Percentiles rank a stretch among this genome's conserved stretches.
phyloP scores from a whole-genome alignment of 2,113 vertebrate species.

The Sciurus niger region DNA sequence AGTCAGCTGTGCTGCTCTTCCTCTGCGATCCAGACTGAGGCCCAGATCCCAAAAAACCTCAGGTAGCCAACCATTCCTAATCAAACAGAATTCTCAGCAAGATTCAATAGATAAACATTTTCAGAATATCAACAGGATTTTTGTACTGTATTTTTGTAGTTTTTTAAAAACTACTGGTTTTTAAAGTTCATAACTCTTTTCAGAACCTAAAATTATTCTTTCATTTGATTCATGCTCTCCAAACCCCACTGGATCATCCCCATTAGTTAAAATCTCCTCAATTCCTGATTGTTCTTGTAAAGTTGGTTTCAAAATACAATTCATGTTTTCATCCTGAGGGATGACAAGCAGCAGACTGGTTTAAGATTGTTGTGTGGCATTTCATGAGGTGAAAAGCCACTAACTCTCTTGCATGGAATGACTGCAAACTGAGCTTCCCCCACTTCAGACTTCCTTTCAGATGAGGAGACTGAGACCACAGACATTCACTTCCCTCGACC shows the following conservation, averaged over 20 bases:
- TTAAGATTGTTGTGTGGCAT: not conserved
- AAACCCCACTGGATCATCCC: not conserved
- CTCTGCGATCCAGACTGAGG: not conserved
- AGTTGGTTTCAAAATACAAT: not conserved
- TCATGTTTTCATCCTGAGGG: not conserved
- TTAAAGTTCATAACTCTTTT: not conserved
- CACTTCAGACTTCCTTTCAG: not conserved
- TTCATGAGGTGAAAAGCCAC: not conserved
- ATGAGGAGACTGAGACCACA: not conserved
- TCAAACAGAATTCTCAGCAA: not conserved
- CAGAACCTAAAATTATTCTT: slow-evolving; percentile 24
- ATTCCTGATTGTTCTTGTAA: not conserved
- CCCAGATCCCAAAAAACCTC: not conserved
- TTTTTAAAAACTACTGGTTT: not conserved
- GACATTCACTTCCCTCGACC: not conserved
- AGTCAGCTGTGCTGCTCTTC: not conserved
- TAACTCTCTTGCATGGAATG: not conserved
- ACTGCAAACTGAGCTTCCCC: not conserved
- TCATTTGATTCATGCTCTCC: not conserved
- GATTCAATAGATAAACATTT: not conserved
- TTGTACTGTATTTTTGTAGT: not conserved
- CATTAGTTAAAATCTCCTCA: not conserved
- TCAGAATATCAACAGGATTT: not conserved
- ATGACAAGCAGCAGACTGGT: not conserved
- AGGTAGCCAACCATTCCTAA: not conserved